These are phyloP conservation scores for Carterocephalus palaemon DNA, from an alignment of 2,888 invertebrate genomes.

Conservation along the genomic window DNA sequence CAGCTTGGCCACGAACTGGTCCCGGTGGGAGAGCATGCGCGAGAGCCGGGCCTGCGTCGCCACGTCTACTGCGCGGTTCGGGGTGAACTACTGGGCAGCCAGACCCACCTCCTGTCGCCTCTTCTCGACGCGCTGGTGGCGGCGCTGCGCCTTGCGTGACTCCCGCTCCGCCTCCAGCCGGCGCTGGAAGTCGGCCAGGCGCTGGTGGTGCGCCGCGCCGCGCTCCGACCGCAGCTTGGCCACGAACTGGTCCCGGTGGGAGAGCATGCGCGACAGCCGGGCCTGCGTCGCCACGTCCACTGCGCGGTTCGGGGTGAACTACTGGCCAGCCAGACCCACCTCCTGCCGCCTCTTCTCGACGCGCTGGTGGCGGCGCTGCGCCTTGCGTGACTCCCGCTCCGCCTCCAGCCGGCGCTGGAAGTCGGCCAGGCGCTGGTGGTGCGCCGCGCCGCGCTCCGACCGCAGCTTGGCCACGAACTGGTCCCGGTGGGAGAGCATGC, in stretches of 20 bases:
- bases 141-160: constrained; percentile 52
- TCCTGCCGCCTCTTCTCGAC: no score
- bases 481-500: no score
- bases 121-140: constrained; percentile 61
- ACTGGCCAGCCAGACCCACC: no score
- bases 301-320: no score
- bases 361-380: no score
- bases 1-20: constrained; percentile 86
- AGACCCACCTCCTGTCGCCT: constrained; percentile 73
- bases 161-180: constrained; percentile 58
- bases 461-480: no score
- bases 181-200: constrained; percentile 84
- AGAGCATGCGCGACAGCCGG: constrained; percentile 88
- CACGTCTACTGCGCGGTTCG: constrained; percentile 89
- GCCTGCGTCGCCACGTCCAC: constrained; percentile 90
- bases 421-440: no score
- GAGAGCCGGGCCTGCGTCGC: constrained; percentile 87
- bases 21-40: constrained; percentile 89
- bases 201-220: constrained; percentile 60
- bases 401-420: no score
- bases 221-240: constrained; percentile 87
- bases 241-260: constrained; percentile 88
- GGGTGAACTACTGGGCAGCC: no score
- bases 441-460: no score
- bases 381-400: no score